phyloP scores from a whole-genome alignment of 64 coral and sea anemone species.

The Pocillopora verrucosa region DNA sequence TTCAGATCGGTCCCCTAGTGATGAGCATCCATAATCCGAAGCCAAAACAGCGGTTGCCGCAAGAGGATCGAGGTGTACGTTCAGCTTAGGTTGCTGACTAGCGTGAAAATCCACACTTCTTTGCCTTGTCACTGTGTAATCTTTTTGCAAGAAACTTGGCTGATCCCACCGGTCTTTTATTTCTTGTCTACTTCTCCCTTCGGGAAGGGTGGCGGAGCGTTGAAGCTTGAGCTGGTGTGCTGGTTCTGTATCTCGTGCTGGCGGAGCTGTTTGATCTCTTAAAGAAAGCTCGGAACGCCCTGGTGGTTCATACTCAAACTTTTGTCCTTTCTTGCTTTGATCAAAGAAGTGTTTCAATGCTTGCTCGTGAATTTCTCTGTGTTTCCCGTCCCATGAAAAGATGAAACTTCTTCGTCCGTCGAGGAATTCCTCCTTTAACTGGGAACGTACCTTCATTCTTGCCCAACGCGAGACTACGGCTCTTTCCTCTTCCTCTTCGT shows the following conservation, averaged over 20 bases:
- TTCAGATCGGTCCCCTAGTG: neutral
- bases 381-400: conserved; percentile 68
- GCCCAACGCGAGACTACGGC: conserved; percentile 61
- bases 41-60: neutral
- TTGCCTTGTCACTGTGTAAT: too few species aligned
- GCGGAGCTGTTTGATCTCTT: too few species aligned
- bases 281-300: too few species aligned
- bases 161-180: too few species aligned
- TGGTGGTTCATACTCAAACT: conserved; percentile 9
- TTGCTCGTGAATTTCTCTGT: conserved; percentile 69
- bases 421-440: conserved; percentile 51
- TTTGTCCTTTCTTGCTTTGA: conserved; percentile 19
- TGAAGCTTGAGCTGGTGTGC: too few species aligned
- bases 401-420: conserved; percentile 63
- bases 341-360: conserved; percentile 53
- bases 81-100: neutral
- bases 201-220: too few species aligned
- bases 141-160: too few species aligned
- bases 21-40: neutral
- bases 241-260: too few species aligned
- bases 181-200: too few species aligned
- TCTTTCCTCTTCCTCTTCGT: conserved; percentile 17
- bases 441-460: conserved; percentile 40
- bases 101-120: too few species aligned
- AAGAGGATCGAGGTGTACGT: neutral